phyloP scores from a whole-genome alignment of 1,140 invertebrate genomes.

The Papilio polytes region DNA sequence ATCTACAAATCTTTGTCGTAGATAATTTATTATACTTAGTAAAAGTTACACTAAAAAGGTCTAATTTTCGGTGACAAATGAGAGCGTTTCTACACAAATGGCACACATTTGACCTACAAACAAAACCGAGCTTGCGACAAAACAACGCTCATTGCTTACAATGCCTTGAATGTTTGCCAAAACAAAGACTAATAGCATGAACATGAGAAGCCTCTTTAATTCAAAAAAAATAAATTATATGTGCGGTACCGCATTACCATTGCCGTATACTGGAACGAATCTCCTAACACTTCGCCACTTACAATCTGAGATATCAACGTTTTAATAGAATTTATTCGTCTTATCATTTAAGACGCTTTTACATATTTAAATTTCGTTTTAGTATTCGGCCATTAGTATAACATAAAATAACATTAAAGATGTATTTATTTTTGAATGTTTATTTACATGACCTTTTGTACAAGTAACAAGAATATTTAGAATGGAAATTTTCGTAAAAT shows the following conservation, averaged over 20 bases:
- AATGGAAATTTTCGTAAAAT: no score
- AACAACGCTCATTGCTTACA: not conserved
- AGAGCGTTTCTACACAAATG: not conserved
- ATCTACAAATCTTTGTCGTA: not conserved
- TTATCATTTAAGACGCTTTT: no score
- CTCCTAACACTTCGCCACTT: no score
- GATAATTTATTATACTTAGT: not conserved
- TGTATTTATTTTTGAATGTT: no score
- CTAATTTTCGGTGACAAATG: not conserved
- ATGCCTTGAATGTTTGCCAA: conserved; percentile 17
- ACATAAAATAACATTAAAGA: no score
- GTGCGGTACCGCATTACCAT: not conserved
- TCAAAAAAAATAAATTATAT: not conserved
- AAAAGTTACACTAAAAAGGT: not conserved
- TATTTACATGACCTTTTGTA: no score
- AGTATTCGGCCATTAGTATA: no score
- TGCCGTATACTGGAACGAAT: no score
- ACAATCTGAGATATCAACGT: no score
- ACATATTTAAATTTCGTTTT: no score
- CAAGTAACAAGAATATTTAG: no score
- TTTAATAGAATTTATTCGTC: no score
- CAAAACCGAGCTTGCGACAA: not conserved
- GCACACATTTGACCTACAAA: conserved; percentile 19
- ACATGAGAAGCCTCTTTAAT: not conserved
- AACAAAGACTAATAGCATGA: not conserved